Evolutionary conservation across 2,888 invertebrate species (phyloP).

Genomic region (Ormia ochracea): DNA sequence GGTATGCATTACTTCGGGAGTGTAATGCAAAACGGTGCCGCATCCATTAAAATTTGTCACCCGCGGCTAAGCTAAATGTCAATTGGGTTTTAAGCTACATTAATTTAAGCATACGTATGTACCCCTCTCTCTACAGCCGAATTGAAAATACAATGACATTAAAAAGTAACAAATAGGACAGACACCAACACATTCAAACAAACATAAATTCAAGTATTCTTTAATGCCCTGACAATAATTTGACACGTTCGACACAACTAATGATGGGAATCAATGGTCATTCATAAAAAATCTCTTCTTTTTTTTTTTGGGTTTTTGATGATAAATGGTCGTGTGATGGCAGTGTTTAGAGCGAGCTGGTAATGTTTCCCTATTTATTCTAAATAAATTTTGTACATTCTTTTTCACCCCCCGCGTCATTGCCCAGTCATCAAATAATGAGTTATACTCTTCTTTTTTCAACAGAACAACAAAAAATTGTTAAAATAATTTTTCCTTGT

Average conservation of each 20-base stretch:
- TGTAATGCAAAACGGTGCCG: constrained; percentile 50
- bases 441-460: constrained; percentile 23
- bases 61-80: constrained; percentile 76
- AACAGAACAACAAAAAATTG: background rate
- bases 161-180: background rate
- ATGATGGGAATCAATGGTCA: constrained; percentile 74
- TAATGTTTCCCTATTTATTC: constrained; percentile 15
- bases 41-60: constrained; percentile 75
- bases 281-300: constrained; percentile 61
- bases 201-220: constrained; percentile 6
- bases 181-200: background rate
- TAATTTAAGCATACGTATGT: constrained; percentile 50
- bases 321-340: constrained; percentile 57
- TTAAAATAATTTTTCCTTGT: constrained; percentile 17
- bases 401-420: constrained; percentile 17
- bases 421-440: constrained; percentile 48
- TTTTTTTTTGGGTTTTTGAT: constrained; percentile 23
- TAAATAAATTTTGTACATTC: background rate
- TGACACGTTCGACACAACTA: constrained; percentile 74
- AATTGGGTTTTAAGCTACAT: constrained; percentile 64
- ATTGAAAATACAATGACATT: background rate
- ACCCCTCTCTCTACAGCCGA: background rate
- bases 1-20: constrained; percentile 58
- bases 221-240: constrained; percentile 71
- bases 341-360: background rate